Evolutionary conservation across 2,888 invertebrate species (phyloP).

Genomic region (Microplitis deprimator): DNA sequence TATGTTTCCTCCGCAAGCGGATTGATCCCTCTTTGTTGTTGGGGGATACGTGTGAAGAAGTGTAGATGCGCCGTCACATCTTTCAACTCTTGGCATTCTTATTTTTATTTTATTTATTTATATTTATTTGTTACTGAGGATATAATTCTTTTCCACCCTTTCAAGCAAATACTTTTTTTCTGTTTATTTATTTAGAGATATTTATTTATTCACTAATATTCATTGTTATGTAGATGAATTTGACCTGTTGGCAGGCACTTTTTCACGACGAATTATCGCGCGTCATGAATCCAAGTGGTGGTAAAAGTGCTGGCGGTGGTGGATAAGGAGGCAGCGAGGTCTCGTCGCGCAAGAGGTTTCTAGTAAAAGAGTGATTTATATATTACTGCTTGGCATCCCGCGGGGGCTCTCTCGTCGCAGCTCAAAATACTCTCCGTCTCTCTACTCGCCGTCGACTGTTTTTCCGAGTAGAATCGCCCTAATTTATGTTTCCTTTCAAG

Average conservation of each 20-base stretch:
- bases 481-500: constrained; percentile 55
- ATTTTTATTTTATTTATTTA: constrained; percentile 21
- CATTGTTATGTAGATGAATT: constrained; percentile 21
- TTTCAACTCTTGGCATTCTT: constrained; percentile 31
- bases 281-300: constrained; percentile 18
- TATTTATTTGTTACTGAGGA: constrained; percentile 15
- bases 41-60: constrained; percentile 45
- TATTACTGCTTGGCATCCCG: constrained; percentile 40
- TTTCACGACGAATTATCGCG: constrained; percentile 39
- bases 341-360: constrained; percentile 38
- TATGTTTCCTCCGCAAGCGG: constrained; percentile 67
- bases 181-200: neutral
- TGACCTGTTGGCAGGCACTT: constrained; percentile 30
- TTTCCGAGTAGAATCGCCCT: constrained; percentile 50
- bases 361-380: constrained; percentile 53
- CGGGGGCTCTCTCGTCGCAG: constrained; percentile 40
- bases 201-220: constrained; percentile 15
- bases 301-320: neutral
- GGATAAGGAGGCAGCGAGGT: constrained; percentile 27
- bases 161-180: neutral
- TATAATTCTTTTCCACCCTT: constrained; percentile 17
- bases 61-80: constrained; percentile 45
- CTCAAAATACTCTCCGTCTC: constrained; percentile 41
- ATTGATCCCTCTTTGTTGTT: constrained; percentile 69
- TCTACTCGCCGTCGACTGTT: constrained; percentile 40